Conservation (phyloP, 2,797 vertebrate species). For the Kryptolebias ocellatus region DNA sequence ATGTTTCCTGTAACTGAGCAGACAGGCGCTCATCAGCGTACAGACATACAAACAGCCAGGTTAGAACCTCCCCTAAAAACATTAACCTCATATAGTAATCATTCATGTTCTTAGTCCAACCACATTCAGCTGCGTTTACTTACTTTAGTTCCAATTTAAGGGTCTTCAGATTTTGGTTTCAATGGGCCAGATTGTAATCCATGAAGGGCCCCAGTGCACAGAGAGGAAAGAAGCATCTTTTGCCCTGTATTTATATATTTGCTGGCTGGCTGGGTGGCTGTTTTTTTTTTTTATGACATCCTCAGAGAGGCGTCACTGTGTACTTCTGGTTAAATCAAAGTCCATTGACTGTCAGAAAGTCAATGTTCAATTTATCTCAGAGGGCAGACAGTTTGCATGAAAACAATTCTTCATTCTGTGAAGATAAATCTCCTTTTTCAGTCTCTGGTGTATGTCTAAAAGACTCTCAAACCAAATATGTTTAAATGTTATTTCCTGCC, state of each 20-base stretch:
- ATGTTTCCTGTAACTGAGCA: slow-evolving; percentile 68
- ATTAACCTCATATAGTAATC: background rate
- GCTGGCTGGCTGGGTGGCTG: slow-evolving; percentile 18
- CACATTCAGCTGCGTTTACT: slow-evolving; percentile 42
- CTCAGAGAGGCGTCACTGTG: slow-evolving; percentile 78
- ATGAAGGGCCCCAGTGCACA: slow-evolving; percentile 36
- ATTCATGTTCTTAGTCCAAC: background rate
- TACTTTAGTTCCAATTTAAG: slow-evolving; percentile 45
- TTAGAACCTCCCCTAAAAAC: background rate
- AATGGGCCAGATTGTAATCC: slow-evolving; percentile 63
- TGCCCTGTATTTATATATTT: slow-evolving; percentile 73
- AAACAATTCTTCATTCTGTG: slow-evolving; percentile 38
- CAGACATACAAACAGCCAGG: background rate
- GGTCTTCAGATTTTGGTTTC: slow-evolving; percentile 26
- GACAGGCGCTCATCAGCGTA: slow-evolving; percentile 16
- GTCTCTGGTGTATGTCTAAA: background rate
- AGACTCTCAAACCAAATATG: background rate
- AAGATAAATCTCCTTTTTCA: background rate
- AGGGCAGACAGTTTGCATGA: slow-evolving; percentile 43
- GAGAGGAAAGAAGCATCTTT: slow-evolving; percentile 53
- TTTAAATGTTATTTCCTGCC: background rate
- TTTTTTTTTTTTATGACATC: slow-evolving; percentile 70
- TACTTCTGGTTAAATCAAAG: slow-evolving; percentile 77
- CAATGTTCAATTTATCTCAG: slow-evolving; percentile 77
- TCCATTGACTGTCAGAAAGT: slow-evolving; percentile 75